Evolutionary conservation across 2,113 vertebrate species (phyloP).

Genomic region (zebrafish (Danio rerio)): DNA sequence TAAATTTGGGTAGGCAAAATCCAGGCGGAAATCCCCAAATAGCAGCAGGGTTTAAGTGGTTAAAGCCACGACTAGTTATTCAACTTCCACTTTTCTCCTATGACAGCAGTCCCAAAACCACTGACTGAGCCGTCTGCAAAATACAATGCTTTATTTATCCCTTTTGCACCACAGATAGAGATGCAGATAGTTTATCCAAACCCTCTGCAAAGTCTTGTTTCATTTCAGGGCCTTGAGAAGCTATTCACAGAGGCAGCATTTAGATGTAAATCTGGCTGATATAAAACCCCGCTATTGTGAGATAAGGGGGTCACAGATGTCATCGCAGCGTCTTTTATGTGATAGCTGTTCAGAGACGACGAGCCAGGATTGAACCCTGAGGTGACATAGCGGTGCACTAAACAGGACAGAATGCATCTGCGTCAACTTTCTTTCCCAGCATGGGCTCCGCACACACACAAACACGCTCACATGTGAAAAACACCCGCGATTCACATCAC

Average conservation of each 20-base stretch:
- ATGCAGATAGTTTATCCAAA: slow-evolving; percentile 19
- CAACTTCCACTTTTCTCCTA: background rate
- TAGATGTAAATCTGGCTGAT: slow-evolving; percentile 47
- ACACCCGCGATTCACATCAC: slow-evolving; percentile 27
- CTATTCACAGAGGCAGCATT: slow-evolving; percentile 28
- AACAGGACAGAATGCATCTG: slow-evolving; percentile 42
- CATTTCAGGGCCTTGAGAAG: slow-evolving; percentile 32
- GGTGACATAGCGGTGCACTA: slow-evolving; percentile 36
- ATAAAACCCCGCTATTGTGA: slow-evolving; percentile 31
- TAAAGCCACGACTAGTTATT: background rate
- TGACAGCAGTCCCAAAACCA: background rate
- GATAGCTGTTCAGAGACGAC: slow-evolving; percentile 20
- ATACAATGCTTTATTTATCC: slow-evolving; percentile 1
- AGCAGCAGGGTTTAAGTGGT: too few species aligned
- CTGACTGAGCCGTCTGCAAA: slow-evolving; percentile 12
- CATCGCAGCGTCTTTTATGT: slow-evolving; percentile 38
- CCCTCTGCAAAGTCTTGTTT: slow-evolving; percentile 30
- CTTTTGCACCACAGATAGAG: background rate
- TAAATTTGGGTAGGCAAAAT: too few species aligned
- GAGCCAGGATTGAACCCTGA: slow-evolving; percentile 44
- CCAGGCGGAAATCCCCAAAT: too few species aligned
- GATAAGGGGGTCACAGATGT: slow-evolving; percentile 48
- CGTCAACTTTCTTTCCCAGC: slow-evolving; percentile 15
- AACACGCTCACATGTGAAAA: background rate
- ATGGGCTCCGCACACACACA: background rate